Evolutionary conservation across 2,797 vertebrate species (phyloP).

Genomic region (Borostomias antarcticus): DNA sequence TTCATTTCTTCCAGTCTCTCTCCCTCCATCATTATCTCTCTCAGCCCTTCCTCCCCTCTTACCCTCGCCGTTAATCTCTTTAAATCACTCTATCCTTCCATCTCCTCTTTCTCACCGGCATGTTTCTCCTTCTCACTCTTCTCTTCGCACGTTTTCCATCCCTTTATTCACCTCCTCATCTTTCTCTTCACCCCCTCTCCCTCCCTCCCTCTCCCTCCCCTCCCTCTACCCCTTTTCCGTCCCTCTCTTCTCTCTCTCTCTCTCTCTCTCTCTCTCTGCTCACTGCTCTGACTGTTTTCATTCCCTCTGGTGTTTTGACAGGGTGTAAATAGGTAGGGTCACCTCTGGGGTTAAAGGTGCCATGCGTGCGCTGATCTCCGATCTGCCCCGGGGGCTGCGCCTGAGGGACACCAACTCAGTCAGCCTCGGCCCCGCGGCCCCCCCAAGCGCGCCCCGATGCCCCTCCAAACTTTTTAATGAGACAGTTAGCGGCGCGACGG

Average conservation of each 20-base stretch:
- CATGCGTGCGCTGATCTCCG: slow-evolving; percentile 56
- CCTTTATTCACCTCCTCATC: too few relatives aligned
- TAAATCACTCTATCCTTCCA: too few relatives aligned
- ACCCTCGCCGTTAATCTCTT: too few relatives aligned
- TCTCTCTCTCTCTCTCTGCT: neutral
- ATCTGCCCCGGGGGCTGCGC: slow-evolving; percentile 47
- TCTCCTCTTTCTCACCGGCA: too few relatives aligned
- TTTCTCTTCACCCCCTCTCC: neutral
- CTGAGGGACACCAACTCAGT: slow-evolving; percentile 51
- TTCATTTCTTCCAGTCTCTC: neutral
- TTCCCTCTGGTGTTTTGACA: slow-evolving; percentile 44
- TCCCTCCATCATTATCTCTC: neutral
- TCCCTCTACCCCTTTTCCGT: neutral
- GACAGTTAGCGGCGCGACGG: slow-evolving; percentile 61
- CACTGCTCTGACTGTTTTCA: slow-evolving; percentile 18
- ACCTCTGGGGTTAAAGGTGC: slow-evolving; percentile 56
- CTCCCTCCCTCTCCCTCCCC: neutral
- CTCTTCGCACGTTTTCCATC: neutral
- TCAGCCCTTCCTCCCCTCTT: neutral
- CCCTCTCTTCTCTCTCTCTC: neutral
- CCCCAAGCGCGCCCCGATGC: slow-evolving; percentile 43
- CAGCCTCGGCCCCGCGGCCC: slow-evolving; percentile 45
- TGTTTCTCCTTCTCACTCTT: neutral
- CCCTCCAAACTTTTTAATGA: slow-evolving; percentile 77
- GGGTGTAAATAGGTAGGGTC: slow-evolving; percentile 68